Conservation (phyloP, 2,113 vertebrate genomes). For the Vimba vimba region DNA sequence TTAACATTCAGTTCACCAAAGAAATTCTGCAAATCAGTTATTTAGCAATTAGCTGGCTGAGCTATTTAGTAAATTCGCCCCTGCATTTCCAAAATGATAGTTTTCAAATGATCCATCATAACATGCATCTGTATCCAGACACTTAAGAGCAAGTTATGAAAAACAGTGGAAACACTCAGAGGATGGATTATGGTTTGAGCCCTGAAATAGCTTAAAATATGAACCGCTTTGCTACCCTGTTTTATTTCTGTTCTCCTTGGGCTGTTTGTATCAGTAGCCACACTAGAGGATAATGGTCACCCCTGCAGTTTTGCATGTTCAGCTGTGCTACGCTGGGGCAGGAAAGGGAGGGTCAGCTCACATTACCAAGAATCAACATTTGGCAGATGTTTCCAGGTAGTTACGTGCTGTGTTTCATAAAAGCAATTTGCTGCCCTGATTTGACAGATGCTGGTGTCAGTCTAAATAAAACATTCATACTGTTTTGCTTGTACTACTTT, state of each 20-base stretch:
- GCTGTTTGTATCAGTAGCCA: constrained; percentile 27
- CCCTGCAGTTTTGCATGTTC: constrained; percentile 5
- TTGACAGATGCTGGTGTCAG: background rate
- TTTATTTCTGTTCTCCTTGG: constrained; percentile 16
- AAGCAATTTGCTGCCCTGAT: constrained; percentile 8
- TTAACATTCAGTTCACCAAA: background rate
- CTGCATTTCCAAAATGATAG: background rate
- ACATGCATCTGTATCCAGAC: background rate
- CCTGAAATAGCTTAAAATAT: constrained; percentile 21
- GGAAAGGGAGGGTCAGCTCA: constrained; percentile 1
- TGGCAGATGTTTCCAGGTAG: constrained; percentile 24
- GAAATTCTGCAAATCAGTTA: background rate
- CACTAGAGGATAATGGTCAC: background rate
- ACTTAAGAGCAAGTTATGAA: background rate
- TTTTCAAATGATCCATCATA: background rate
- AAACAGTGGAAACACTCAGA: background rate
- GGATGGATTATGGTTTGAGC: background rate
- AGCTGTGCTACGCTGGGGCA: background rate
- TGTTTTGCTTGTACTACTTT: background rate
- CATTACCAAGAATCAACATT: constrained; percentile 19
- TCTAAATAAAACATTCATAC: constrained; percentile 5
- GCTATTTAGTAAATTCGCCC: background rate
- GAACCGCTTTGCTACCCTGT: background rate
- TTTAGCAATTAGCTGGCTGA: background rate
- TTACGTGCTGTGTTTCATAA: constrained; percentile 13